Percentiles rank a stretch among this genome's conserved stretches.
Conservation (phyloP, 1,140 invertebrate species). For the Anastatus disparis region DNA sequence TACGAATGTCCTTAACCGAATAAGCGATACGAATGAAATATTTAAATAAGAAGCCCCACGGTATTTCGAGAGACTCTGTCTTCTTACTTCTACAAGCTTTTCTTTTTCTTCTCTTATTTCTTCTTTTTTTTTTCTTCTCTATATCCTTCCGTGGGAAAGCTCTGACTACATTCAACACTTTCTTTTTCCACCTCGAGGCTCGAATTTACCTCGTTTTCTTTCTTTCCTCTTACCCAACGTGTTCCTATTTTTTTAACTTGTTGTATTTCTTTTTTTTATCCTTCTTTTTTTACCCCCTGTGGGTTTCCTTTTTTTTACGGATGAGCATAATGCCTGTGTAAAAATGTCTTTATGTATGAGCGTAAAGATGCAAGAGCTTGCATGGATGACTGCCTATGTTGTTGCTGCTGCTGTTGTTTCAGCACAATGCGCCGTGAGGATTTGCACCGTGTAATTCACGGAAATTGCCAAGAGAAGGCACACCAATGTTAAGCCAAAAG, state of each 20-base stretch:
- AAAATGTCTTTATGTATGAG: slow-evolving; percentile 1
- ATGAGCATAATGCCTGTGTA: slow-evolving; percentile 5
- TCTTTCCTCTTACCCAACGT: slow-evolving; percentile 2
- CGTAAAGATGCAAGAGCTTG: not conserved
- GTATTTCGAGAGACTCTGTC: slow-evolving; percentile 31
- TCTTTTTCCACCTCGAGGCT: not conserved
- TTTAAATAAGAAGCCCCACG: slow-evolving; percentile 50
- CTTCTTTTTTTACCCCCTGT: too few species aligned
- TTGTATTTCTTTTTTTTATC: too few species aligned
- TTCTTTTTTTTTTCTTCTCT: too few species aligned
- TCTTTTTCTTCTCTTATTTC: too few species aligned
- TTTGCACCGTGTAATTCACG: not conserved
- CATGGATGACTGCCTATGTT: too few species aligned
- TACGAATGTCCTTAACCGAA: slow-evolving; percentile 50
- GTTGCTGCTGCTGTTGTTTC: too few species aligned
- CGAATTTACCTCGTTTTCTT: slow-evolving; percentile 9
- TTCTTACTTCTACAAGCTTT: too few species aligned
- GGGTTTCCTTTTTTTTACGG: slow-evolving; percentile 5
- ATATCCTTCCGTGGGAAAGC: not conserved
- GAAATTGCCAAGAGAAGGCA: not conserved
- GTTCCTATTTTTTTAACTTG: too few species aligned
- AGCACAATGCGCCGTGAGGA: too few species aligned
- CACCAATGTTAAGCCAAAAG: not conserved
- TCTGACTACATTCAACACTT: slow-evolving; percentile 19
- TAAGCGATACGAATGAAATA: slow-evolving; percentile 54